phyloP scores from a whole-genome alignment of 2,797 vertebrate species.

The Tolypeutes matacus region DNA sequence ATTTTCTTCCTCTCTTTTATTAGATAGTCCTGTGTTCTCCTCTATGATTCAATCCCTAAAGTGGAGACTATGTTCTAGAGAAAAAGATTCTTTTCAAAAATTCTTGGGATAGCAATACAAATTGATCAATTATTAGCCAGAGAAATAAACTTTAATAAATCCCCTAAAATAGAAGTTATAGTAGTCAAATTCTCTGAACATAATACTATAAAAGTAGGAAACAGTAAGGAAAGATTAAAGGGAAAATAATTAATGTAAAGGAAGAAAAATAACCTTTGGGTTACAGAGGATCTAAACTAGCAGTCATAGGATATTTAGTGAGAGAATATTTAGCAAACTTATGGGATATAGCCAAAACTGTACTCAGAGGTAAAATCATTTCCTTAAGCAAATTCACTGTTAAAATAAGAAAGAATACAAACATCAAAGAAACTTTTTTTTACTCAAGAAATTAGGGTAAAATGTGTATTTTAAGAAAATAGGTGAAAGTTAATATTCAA shows the following conservation, averaged over 20 bases:
- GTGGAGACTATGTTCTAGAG: not conserved
- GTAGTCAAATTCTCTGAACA: constrained; percentile 40
- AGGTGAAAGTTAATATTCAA: constrained; percentile 17
- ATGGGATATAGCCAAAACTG: not conserved
- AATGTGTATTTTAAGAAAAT: not conserved
- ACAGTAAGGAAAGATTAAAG: not conserved
- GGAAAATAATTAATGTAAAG: constrained; percentile 35
- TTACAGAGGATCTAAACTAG: constrained; percentile 20
- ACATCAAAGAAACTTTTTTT: constrained; percentile 12
- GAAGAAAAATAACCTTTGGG: not conserved
- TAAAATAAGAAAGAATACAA: constrained; percentile 38
- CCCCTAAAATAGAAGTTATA: not conserved
- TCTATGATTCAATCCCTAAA: not conserved
- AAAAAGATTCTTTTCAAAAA: not conserved
- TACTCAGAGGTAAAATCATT: constrained; percentile 28
- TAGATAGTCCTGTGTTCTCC: not conserved
- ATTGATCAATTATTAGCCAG: not conserved
- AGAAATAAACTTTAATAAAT: constrained; percentile 30
- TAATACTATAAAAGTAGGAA: constrained; percentile 28
- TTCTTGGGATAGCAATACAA: not conserved
- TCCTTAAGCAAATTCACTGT: constrained; percentile 40
- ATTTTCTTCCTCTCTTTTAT: not conserved
- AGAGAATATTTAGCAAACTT: constrained; percentile 20
- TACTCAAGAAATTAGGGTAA: not conserved
- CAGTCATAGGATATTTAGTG: not conserved